These are phyloP conservation scores for Morone chrysops DNA, from an alignment of 2,113 vertebrate genomes.

Conservation along the genomic window DNA sequence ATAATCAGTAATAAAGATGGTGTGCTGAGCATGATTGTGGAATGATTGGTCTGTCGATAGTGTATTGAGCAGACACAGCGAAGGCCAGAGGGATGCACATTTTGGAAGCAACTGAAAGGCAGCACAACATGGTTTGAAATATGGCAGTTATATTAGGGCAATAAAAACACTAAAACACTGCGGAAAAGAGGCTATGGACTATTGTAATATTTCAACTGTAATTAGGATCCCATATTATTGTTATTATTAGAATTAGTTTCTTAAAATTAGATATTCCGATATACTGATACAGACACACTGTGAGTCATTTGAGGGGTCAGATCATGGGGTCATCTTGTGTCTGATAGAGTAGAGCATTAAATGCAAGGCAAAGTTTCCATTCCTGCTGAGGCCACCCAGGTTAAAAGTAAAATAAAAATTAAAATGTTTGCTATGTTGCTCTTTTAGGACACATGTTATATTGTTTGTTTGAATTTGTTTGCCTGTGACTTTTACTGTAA, in stretches of 20 bases:
- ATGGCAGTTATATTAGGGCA: conserved; percentile 55
- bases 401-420: not conserved
- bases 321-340: not conserved
- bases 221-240: not conserved
- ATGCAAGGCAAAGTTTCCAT: not conserved
- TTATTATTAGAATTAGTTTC: not conserved
- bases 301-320: not conserved
- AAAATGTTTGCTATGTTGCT: not conserved
- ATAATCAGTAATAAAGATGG: conserved; percentile 82
- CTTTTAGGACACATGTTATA: not conserved
- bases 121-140: conserved; percentile 64
- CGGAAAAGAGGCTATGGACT: conserved; percentile 14
- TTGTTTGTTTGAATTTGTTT: conserved; percentile 5
- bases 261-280: not conserved
- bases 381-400: not conserved
- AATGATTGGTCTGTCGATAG: conserved; percentile 82
- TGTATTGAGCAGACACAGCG: conserved; percentile 72
- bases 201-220: not conserved
- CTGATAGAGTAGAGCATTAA: not conserved
- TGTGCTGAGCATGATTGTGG: conserved; percentile 81
- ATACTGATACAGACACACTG: not conserved
- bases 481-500: not conserved
- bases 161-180: conserved; percentile 54
- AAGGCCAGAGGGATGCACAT: conserved; percentile 71
- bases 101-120: conserved; percentile 66